Evolutionary conservation across 2,888 invertebrate species (phyloP).

Genomic region (Iphiclides podalirius): DNA sequence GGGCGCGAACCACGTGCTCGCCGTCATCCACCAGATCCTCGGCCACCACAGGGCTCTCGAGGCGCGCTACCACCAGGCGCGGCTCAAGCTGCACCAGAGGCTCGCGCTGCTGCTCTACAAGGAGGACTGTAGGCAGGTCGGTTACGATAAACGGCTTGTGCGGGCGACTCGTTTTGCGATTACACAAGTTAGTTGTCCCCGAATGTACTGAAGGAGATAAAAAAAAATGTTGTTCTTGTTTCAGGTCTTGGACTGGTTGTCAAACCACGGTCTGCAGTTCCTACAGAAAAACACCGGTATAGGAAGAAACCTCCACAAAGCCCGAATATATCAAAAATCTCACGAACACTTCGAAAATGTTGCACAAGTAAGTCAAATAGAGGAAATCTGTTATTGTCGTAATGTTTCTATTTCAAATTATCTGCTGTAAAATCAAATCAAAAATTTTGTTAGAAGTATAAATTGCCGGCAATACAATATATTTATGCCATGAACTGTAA

Average conservation of each 20-base stretch:
- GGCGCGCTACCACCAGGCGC: constrained; percentile 96
- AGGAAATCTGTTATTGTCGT: not conserved
- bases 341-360: constrained; percentile 99
- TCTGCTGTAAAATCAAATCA: too few relatives aligned
- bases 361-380: constrained; percentile 86
- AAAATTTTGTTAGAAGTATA: too few relatives aligned
- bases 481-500: too few relatives aligned
- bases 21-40: constrained; percentile 97
- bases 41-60: constrained; percentile 96
- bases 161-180: too few relatives aligned
- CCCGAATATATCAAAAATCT: constrained; percentile 97
- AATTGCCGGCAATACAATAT: too few relatives aligned
- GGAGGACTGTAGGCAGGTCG: constrained; percentile 97
- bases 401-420: too few relatives aligned
- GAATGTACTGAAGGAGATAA: too few relatives aligned
- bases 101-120: constrained; percentile 95
- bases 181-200: too few relatives aligned
- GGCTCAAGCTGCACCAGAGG: constrained; percentile 96
- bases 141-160: constrained; percentile 25
- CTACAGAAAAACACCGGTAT: constrained; percentile 98
- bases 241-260: constrained; percentile 96
- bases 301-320: constrained; percentile 96
- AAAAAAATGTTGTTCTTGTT: too few relatives aligned
- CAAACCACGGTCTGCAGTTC: constrained; percentile 98
- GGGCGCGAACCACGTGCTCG: constrained; percentile 97